These are phyloP conservation scores for Alosa sapidissima DNA, from an alignment of 2,797 vertebrate genomes.

Conservation along the genomic window DNA sequence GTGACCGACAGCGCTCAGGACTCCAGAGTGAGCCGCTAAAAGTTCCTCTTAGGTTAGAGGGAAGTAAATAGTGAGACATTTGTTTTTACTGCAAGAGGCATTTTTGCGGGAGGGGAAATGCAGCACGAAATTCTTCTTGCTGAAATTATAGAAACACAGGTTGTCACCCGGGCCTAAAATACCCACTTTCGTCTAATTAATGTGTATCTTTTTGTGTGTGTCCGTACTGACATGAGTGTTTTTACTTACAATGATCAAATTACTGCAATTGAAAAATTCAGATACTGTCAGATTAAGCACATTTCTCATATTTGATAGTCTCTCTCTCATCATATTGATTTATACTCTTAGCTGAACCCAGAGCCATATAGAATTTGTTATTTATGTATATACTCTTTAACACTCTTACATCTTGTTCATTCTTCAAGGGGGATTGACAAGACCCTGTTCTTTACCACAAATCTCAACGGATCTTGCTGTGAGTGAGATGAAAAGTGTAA, in stretches of 20 bases:
- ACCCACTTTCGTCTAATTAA: conserved; percentile 1
- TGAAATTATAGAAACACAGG: neutral
- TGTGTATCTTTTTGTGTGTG: neutral
- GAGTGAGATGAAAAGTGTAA: conserved; percentile 67
- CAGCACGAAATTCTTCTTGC: neutral
- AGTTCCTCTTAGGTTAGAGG: neutral
- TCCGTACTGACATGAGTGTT: neutral
- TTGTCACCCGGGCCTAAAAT: neutral
- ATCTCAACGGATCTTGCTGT: conserved; percentile 88
- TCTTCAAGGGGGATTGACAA: conserved; percentile 78
- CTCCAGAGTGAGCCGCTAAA: neutral
- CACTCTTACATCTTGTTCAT: conserved; percentile 46
- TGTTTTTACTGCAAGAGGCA: neutral
- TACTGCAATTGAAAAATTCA: neutral
- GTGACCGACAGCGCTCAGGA: conserved; percentile 29
- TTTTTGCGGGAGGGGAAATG: neutral
- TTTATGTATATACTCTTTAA: conserved; percentile 26
- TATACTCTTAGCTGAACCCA: neutral
- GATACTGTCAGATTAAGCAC: neutral
- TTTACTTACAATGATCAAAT: conserved; percentile 15
- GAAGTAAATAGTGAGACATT: conserved; percentile 23
- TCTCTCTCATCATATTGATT: neutral
- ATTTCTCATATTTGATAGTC: neutral
- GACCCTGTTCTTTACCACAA: conserved; percentile 85
- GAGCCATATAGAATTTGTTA: neutral